Base-by-base conservation (phyloP, 2,113 vertebrate genomes). In the Aegotheles bennettii region DNA sequence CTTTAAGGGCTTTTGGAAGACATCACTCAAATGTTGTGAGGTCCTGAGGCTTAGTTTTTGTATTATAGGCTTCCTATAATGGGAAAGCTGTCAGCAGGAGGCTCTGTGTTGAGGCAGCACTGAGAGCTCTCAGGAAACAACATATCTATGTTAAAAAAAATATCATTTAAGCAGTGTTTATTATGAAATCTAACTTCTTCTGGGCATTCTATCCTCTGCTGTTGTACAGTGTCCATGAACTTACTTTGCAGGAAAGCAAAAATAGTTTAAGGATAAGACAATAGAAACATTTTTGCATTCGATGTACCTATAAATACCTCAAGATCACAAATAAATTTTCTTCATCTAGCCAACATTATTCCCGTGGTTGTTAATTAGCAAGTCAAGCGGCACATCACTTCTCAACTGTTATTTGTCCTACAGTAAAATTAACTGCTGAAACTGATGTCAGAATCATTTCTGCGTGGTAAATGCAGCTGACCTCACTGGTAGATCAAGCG, bases 401-500 rank as follows among this genome's bases (percentile, higher is more conserved):
- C 74, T 94, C 54, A 77, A 79, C 43, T 87, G 59, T 54, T 91
- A 90, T 78, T 93, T 87, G 73, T 93, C 85, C 92, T 87, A 68
- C 71, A 88, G 88, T 84, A 96, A 96, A 93, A 94, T 93, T 88
- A 94, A 77, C 76, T 92, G 92, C 85, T 90, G 82, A 94, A 91
- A 91, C 90, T 64, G 68, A 94, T 93, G 90, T 90, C 75, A 90
- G 68, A 95, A 90, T 90, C 42, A 95, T 84, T 94, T 88, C 90
- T 95, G 84, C 91, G 68, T 85, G 76, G 92, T 89, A 97, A 96
- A 96, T 70, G 53, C 90, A 86, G 57, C 92, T 96, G 95, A 96
- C 93, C 95, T 97, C 94, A 67, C 90, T 94, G 76, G 87, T n/a
- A 97, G 87, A 95, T 89, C 76, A 96, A 95, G 91, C 83, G 36